These are phyloP conservation scores for Lithobates pipiens DNA, from an alignment of 2,797 vertebrate genomes.

Conservation along the genomic window DNA sequence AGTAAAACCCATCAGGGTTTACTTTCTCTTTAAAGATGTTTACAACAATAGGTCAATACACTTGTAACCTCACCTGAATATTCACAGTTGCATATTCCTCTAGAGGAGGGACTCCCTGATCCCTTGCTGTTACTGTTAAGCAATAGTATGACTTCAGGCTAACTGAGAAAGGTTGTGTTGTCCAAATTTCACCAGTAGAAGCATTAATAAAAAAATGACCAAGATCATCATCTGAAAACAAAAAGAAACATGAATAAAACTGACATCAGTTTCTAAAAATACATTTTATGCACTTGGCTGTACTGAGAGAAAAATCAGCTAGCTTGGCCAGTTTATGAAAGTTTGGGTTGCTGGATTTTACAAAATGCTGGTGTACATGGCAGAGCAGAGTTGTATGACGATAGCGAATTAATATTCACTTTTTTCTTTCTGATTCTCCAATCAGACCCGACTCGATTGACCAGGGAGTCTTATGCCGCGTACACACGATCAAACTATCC, in stretches of 20 bases:
- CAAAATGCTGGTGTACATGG: background rate
- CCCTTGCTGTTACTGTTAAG: constrained; percentile 80
- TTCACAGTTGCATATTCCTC: constrained; percentile 79
- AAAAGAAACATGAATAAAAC: background rate
- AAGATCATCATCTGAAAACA: constrained; percentile 67
- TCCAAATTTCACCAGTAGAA: constrained; percentile 84
- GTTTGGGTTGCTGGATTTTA: background rate
- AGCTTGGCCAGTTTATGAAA: background rate
- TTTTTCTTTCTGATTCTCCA: no score
- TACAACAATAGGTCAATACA: background rate
- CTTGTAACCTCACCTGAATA: constrained; percentile 80
- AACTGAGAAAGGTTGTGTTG: constrained; percentile 74
- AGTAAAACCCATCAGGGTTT: no score
- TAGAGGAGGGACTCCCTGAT: constrained; percentile 78
- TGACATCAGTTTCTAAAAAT: background rate
- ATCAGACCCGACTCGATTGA: no score
- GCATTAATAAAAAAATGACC: constrained; percentile 85
- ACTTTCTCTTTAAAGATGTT: background rate
- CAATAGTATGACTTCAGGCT: constrained; percentile 74
- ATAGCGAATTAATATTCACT: no score
- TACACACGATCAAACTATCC: no score
- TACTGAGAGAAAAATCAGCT: no score
- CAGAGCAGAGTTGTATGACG: no score
- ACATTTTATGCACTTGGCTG: no score
- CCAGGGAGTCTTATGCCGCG: no score